Conservation (phyloP, 2,888 invertebrate species). For the Agrotis puta region DNA sequence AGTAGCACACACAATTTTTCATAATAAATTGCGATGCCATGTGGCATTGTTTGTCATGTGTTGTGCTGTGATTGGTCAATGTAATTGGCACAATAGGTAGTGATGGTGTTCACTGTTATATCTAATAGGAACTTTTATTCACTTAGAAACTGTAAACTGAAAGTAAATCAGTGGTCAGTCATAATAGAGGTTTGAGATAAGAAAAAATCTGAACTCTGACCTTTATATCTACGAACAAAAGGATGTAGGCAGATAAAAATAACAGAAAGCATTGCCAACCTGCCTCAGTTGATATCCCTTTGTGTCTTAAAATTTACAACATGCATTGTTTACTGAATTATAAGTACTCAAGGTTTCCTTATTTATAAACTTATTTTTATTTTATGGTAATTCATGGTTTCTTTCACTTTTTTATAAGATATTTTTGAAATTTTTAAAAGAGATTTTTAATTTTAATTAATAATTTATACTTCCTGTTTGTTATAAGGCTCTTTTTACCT, state of each 20-base stretch:
- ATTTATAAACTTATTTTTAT: background rate
- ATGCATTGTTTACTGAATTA: background rate
- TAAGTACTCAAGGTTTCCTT: background rate
- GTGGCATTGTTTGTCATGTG: slow-evolving; percentile 42
- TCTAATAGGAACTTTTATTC: slow-evolving; percentile 1
- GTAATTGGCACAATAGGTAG: background rate
- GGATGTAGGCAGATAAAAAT: slow-evolving; percentile 32
- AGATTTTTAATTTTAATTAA: too few relatives aligned
- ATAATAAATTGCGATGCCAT: background rate
- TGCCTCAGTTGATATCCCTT: background rate
- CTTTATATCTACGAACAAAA: slow-evolving; percentile 26
- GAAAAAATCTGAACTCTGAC: slow-evolving; percentile 31
- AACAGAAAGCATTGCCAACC: slow-evolving; percentile 13
- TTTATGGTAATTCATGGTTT: background rate
- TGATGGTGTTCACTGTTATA: background rate
- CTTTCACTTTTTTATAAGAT: background rate
- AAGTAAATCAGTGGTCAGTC: slow-evolving; percentile 4
- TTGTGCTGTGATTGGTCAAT: slow-evolving; percentile 47
- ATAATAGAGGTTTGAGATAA: slow-evolving; percentile 18
- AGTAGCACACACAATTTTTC: background rate
- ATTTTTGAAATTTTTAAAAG: background rate
- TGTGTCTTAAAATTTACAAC: slow-evolving; percentile 14
- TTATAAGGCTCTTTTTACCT: too few relatives aligned
- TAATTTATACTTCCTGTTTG: too few relatives aligned
- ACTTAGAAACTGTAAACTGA: slow-evolving; percentile 1